Percentiles rank a stretch among this genome's conserved stretches.
phyloP scores from a whole-genome alignment of 2,113 vertebrate species.

The Rhabdomys dilectus region DNA sequence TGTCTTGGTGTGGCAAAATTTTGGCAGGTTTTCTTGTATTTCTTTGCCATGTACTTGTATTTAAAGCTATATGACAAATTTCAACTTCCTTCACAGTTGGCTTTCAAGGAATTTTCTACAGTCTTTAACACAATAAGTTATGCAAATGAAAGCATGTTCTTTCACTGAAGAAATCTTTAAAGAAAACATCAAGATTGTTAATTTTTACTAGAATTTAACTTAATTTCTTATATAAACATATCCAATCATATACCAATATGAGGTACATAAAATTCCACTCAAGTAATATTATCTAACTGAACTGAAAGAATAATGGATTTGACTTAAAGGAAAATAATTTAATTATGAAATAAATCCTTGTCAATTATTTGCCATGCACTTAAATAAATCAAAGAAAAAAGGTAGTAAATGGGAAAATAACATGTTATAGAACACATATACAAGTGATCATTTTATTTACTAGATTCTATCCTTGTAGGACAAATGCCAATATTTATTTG shows the following conservation, averaged over 20 bases:
- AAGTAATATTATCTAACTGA: background rate
- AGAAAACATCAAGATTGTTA: conserved; percentile 18
- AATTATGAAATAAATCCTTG: background rate
- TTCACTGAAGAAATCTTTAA: conserved; percentile 33
- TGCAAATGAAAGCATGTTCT: background rate
- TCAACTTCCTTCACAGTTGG: background rate
- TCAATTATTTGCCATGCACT: background rate
- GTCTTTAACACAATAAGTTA: background rate
- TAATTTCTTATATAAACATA: background rate
- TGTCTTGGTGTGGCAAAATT: background rate
- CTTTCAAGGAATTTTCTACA: conserved; percentile 16
- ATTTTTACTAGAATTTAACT: background rate
- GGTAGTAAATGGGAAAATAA: background rate
- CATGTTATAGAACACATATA: background rate
- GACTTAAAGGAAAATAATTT: background rate
- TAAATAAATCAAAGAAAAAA: conserved; percentile 6
- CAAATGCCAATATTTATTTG: background rate
- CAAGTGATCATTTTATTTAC: background rate
- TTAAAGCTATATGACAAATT: background rate
- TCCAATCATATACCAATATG: background rate
- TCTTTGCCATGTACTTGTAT: background rate
- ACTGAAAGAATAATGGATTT: background rate
- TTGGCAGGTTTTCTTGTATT: background rate
- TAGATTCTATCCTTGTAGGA: background rate
- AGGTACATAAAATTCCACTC: background rate